Base-by-base conservation (phyloP, 2,113 vertebrate species). In the Dasyornis broadbenti region DNA sequence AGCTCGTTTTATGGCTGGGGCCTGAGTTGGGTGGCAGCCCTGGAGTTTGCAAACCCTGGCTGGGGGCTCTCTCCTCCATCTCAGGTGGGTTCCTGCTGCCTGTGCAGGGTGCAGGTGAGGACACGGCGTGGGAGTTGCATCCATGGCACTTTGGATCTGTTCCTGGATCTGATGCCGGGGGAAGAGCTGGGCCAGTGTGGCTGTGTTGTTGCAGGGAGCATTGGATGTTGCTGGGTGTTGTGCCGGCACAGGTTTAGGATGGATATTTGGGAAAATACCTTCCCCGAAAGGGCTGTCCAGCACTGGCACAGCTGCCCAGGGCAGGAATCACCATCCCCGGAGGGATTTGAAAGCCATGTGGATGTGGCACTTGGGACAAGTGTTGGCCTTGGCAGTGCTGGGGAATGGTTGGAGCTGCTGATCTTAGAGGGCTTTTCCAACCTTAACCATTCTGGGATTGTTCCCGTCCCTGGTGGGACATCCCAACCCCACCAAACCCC, bases 1-100 rank as follows among this genome's bases (percentile, higher is more conserved):
- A 66, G 73, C 92, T 96, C 17, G 28, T 80, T 95, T 97, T 96
- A 96, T 95, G 95, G 97, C 70, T 97, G 42, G 78, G 96, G 91
- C 92, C 95, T 66, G 92, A 94, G 87, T 14, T 96, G 96, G 96
- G 95, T 82, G 89, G 72, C 85, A 75, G 92, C 84, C 68, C 23
- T 5, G 3, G 37, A 50, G 78, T 22, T 37, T 53, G 68, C 44
- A 33, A 13, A 60, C 40, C 47, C 9, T 50, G 39, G 7, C 7
- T 22, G 64, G 69, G 37, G 57, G 33, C 21, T 94, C 88, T 64
- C 3, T 71, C 10, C 37, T 40, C 57, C 9, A 0, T 15, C 82
- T 68, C 49, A 5, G 7, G 63, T 61, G 57, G 71, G 45, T 24
- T 85, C 44, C 56, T 31, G 28, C 22, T 19, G 89, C 40, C 20